Conservation (phyloP, 2,888 invertebrate species). For the Troglohyphantes excavatus region DNA sequence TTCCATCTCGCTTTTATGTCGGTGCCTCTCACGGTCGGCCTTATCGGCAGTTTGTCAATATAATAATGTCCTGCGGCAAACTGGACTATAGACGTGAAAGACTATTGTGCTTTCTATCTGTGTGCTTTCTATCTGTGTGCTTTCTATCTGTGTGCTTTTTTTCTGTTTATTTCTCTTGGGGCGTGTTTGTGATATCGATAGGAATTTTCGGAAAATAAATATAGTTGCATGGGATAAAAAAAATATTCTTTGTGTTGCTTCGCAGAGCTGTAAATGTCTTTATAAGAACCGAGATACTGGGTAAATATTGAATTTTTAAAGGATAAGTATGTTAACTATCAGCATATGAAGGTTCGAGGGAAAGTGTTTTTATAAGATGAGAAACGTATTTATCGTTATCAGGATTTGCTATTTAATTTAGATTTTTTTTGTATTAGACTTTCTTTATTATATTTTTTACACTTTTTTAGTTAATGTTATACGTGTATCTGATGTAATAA, state of each 20-base stretch:
- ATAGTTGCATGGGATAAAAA: not conserved
- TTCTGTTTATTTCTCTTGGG: not conserved
- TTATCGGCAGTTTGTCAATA: not conserved
- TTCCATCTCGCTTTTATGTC: constrained; percentile 4
- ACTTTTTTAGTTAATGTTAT: no score
- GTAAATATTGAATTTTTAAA: not conserved
- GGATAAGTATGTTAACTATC: no score
- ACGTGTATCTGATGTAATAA: no score
- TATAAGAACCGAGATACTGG: not conserved
- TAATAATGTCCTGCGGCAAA: not conserved
- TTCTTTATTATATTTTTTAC: no score
- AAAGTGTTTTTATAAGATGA: no score
- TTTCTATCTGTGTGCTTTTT: not conserved
- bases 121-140: not conserved
- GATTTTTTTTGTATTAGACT: no score
- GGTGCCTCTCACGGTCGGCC: not conserved
- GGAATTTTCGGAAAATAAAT: constrained; percentile 1
- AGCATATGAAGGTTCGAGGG: no score
- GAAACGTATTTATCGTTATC: no score
- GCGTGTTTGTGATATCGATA: constrained; percentile 2
- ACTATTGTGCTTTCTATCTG: not conserved
- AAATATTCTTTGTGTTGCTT: not conserved
- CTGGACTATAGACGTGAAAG: not conserved
- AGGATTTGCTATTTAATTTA: no score
- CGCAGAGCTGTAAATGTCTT: not conserved